Conservation (phyloP, 2,113 vertebrate genomes). For the Illadopsis cleaveri region DNA sequence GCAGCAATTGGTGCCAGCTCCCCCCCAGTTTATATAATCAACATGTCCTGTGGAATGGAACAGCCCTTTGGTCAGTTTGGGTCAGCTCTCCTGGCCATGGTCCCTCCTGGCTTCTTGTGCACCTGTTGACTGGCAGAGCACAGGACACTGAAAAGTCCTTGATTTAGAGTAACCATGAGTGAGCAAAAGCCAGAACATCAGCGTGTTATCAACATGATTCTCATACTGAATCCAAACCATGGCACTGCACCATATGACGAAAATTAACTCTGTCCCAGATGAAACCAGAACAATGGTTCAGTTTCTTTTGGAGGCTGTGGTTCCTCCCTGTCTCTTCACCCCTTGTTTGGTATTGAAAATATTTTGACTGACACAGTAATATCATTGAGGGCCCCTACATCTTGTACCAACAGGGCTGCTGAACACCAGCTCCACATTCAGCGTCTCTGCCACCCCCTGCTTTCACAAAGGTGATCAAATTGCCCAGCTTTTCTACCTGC, state of each 20-base stretch:
- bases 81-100: background rate
- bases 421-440: background rate
- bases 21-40: background rate
- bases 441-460: background rate
- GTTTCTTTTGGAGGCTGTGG: background rate
- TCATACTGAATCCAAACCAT: background rate
- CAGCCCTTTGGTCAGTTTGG: background rate
- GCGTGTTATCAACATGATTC: background rate
- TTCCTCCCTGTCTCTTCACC: background rate
- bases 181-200: background rate
- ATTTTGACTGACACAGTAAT: background rate
- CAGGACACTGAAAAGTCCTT: background rate
- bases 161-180: background rate
- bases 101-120: background rate
- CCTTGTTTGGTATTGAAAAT: background rate
- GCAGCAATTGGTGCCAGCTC: background rate
- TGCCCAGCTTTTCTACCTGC: background rate
- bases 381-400: accelerated
- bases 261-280: background rate
- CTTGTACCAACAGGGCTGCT: accelerated
- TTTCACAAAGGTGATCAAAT: background rate
- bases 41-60: background rate
- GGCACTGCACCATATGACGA: too few species aligned
- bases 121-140: background rate
- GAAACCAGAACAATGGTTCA: background rate